A percentile compares a stretch with the other conserved stretches of the same genome.
These are phyloP conservation scores for Linnaemya vulpina DNA, from an alignment of 2,888 invertebrate genomes.

Conservation along the genomic window DNA sequence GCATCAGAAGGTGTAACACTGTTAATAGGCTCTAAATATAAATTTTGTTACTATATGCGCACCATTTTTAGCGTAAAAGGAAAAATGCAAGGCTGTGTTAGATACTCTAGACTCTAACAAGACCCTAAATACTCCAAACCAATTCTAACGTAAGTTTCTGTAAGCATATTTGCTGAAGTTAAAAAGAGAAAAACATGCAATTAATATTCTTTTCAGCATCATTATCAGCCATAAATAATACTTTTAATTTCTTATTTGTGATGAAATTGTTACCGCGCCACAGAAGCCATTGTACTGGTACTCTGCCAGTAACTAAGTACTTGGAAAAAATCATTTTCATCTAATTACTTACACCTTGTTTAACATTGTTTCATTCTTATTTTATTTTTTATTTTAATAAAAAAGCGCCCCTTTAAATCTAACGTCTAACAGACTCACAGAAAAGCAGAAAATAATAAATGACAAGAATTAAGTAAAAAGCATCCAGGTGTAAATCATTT, in stretches of 20 bases:
- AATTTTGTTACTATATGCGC: too few relatives aligned
- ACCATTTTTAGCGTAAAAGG: too few relatives aligned
- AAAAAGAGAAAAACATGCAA: neutral
- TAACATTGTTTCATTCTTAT: slow-evolving; percentile 20
- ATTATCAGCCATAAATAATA: slow-evolving; percentile 9
- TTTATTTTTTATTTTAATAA: slow-evolving; percentile 8
- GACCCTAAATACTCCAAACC: too few relatives aligned
- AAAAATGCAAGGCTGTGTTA: too few relatives aligned
- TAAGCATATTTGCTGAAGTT: neutral
- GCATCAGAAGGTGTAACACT: too few relatives aligned
- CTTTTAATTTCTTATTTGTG: slow-evolving; percentile 9
- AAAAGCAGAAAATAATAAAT: slow-evolving; percentile 13
- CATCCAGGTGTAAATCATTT: slow-evolving; percentile 57
- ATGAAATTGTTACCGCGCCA: neutral
- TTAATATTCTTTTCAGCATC: neutral
- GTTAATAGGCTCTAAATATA: too few relatives aligned
- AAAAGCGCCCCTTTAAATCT: slow-evolving; percentile 3
- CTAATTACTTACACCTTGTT: slow-evolving; percentile 59
- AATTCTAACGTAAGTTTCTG: neutral
- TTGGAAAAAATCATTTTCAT: slow-evolving; percentile 50
- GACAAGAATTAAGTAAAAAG: slow-evolving; percentile 40
- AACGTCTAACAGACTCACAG: slow-evolving; percentile 29
- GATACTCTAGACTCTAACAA: too few relatives aligned
- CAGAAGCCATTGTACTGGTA: neutral
- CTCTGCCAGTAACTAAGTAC: slow-evolving; percentile 9